Evolutionary conservation across 2,888 invertebrate genomes (phyloP).

Genomic region (Bembecia ichneumoniformis): DNA sequence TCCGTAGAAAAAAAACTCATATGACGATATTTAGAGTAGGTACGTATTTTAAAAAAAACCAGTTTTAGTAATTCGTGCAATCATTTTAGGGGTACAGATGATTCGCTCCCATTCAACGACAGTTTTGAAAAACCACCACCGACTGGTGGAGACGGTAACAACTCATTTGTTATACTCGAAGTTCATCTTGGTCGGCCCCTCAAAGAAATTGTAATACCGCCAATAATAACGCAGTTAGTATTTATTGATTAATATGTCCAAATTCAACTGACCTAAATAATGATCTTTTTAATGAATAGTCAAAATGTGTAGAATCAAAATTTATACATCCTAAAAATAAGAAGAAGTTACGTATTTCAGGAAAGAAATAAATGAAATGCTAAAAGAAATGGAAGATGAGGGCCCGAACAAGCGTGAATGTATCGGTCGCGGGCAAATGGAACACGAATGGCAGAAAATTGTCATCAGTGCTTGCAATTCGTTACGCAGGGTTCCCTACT

Average conservation of each 20-base stretch:
- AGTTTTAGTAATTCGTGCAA: too few species aligned
- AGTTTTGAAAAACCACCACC: constrained; percentile 2
- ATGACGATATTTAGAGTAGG: too few species aligned
- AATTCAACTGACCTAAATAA: too few species aligned
- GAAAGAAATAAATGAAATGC: constrained; percentile 38
- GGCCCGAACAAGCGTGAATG: constrained; percentile 28
- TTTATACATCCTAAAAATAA: too few species aligned
- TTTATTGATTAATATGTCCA: too few species aligned
- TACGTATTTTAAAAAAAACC: too few species aligned
- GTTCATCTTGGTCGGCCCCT: constrained; percentile 37
- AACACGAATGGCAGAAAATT: constrained; percentile 39
- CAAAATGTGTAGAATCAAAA: too few species aligned
- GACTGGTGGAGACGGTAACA: constrained; percentile 39
- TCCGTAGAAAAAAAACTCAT: too few species aligned
- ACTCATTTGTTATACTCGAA: constrained; percentile 48
- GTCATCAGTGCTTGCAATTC: constrained; percentile 30
- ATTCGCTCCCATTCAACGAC: too few species aligned
- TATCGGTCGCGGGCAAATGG: constrained; percentile 43
- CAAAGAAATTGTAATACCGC: constrained; percentile 28
- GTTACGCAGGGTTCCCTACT: constrained; percentile 45
- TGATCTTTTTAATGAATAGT: too few species aligned
- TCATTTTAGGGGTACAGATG: too few species aligned
- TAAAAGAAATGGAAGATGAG: constrained; percentile 28
- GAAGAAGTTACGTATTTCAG: constrained; percentile 15
- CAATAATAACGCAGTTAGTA: constrained; percentile 32